A percentile compares a stretch with the other conserved stretches of the same genome.
These are phyloP conservation scores for Argyresthia albistria DNA, from an alignment of 2,888 invertebrate genomes.

Conservation along the genomic window DNA sequence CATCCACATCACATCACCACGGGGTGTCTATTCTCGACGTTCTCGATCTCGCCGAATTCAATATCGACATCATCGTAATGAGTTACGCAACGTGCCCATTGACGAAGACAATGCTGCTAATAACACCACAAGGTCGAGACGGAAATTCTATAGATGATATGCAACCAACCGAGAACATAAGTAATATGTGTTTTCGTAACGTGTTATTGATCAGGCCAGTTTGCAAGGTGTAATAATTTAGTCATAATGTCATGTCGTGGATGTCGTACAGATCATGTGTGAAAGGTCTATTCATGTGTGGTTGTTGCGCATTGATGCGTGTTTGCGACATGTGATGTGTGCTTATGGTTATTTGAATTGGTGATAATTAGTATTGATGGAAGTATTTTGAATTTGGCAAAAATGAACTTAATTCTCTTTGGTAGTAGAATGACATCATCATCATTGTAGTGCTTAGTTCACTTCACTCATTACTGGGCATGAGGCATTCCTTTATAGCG, in stretches of 20 bases:
- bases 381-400: too few relatives aligned
- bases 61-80: neutral
- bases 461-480: too few relatives aligned
- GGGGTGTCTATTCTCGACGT: neutral
- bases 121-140: slow-evolving; percentile 46
- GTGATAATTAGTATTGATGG: too few relatives aligned
- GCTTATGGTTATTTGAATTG: too few relatives aligned
- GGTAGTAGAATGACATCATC: too few relatives aligned
- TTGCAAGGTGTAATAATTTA: slow-evolving; percentile 36
- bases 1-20: neutral
- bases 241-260: slow-evolving; percentile 27
- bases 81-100: slow-evolving; percentile 7
- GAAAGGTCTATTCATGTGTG: neutral
- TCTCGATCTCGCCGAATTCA: neutral
- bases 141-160: slow-evolving; percentile 31
- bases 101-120: slow-evolving; percentile 24
- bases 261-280: slow-evolving; percentile 13
- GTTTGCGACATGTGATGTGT: neutral
- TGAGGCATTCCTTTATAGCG: too few relatives aligned
- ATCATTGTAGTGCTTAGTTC: too few relatives aligned
- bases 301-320: too few relatives aligned
- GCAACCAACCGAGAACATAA: slow-evolving; percentile 34
- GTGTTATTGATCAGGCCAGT: slow-evolving; percentile 24
- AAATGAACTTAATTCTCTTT: too few relatives aligned
- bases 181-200: slow-evolving; percentile 28